A percentile compares a stretch with the other conserved stretches of the same genome.
phyloP scores from a whole-genome alignment of 2,113 vertebrate genomes.

The Eptesicus fuscus region DNA sequence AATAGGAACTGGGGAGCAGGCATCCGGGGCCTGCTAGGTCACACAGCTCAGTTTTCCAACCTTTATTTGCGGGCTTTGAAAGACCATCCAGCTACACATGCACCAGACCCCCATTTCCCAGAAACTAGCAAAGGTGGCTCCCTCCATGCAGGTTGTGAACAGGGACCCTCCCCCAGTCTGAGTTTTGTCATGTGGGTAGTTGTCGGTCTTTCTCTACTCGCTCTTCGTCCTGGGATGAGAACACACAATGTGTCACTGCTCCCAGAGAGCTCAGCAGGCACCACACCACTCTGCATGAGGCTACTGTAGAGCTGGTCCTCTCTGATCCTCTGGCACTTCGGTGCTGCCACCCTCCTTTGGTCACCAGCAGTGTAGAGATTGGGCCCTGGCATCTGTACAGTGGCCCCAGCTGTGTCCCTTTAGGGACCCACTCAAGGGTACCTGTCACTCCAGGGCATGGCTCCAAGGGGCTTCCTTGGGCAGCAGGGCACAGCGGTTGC shows the following conservation, averaged over 20 bases:
- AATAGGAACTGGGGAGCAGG: fast-evolving
- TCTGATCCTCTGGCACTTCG: no score
- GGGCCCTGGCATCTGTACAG: neutral
- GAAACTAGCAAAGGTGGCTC: no score
- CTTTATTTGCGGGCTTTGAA: neutral
- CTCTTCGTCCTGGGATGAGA: fast-evolving
- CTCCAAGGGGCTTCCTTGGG: neutral
- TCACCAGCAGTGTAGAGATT: no score
- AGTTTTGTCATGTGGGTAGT: fast-evolving
- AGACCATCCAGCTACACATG: fast-evolving
- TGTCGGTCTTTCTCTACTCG: fast-evolving
- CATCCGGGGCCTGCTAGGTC: neutral
- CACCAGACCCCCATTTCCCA: fast-evolving
- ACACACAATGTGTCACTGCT: neutral
- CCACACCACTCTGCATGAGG: neutral
- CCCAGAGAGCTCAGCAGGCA: neutral
- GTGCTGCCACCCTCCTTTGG: neutral
- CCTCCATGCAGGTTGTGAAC: neutral
- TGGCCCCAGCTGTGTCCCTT: neutral
- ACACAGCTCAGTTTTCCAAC: neutral
- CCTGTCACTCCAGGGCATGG: neutral
- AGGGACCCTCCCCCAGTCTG: fast-evolving
- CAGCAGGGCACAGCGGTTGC: neutral
- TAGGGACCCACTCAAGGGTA: neutral
- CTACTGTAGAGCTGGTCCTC: no score